phyloP scores from a whole-genome alignment of 2,888 invertebrate species.

The Bellardia pandia region DNA sequence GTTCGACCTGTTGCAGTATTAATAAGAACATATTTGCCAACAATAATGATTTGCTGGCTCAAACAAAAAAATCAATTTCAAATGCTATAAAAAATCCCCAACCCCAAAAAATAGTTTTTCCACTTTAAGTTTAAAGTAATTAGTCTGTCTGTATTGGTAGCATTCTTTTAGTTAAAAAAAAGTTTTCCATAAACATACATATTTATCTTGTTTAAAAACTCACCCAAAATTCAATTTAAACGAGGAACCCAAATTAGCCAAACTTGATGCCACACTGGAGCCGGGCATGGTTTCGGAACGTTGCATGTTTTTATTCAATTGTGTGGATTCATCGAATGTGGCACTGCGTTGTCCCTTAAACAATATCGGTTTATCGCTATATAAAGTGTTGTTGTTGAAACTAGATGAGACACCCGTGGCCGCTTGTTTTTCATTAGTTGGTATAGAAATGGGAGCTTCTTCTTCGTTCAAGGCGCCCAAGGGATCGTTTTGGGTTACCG shows the following conservation, averaged over 20 bases:
- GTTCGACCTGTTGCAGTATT: too few species aligned
- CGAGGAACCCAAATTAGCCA: constrained; percentile 92
- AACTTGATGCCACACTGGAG: constrained; percentile 89
- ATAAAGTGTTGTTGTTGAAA: constrained; percentile 81
- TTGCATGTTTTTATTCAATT: constrained; percentile 85
- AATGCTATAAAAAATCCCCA: too few species aligned
- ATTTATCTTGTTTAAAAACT: constrained; percentile 76
- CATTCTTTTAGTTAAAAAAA: too few species aligned
- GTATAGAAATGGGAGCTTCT: constrained; percentile 67
- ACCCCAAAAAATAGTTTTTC: too few species aligned
- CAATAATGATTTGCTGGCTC: too few species aligned
- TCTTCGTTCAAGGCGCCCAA: constrained; percentile 90
- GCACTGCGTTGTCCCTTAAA: constrained; percentile 87
- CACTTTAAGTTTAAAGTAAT: too few species aligned
- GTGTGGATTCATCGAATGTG: constrained; percentile 86
- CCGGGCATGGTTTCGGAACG: constrained; percentile 91
- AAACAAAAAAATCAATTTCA: too few species aligned
- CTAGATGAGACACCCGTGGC: constrained; percentile 45
- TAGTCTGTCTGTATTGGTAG: too few species aligned
- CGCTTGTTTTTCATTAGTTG: constrained; percentile 74
- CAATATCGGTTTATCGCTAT: constrained; percentile 89
- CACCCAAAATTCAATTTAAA: constrained; percentile 94
- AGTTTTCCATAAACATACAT: background rate
- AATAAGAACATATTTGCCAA: too few species aligned
- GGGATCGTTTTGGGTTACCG: constrained; percentile 96